A percentile compares a stretch with the other conserved stretches of the same genome.
Conservation (phyloP, 2,797 vertebrate genomes). For the Threskiornis aethiopicus region DNA sequence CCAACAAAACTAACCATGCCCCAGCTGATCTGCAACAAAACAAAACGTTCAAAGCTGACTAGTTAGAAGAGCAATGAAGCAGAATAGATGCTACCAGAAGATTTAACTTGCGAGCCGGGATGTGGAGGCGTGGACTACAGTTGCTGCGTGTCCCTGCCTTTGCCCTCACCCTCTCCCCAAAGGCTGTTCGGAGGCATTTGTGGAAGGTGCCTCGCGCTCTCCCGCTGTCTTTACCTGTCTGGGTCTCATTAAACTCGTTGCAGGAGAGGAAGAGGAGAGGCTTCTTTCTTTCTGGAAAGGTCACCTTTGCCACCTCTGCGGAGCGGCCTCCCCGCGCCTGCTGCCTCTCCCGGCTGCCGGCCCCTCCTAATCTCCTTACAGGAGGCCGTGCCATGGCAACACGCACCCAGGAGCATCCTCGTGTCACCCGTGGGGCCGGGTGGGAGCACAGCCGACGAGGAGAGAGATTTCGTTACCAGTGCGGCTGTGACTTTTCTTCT, state of each 20-base stretch:
- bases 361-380: conserved; percentile 62
- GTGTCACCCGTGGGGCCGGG: conserved; percentile 52
- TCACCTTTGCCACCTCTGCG: conserved; percentile 8
- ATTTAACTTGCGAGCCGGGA: not conserved
- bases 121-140: not conserved
- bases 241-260: not conserved
- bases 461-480: not conserved
- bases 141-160: not conserved
- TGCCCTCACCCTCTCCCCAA: not conserved
- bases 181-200: not conserved
- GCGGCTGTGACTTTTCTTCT: not conserved
- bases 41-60: not conserved
- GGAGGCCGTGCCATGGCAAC: conserved; percentile 79
- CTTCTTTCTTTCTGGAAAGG: not conserved
- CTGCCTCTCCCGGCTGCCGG: conserved; percentile 61
- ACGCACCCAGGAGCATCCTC: conserved; percentile 70
- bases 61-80: not conserved
- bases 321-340: not conserved
- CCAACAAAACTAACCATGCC: not conserved
- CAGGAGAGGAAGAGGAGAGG: not conserved
- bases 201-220: not conserved
- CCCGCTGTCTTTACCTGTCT: not conserved
- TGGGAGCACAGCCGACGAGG: not conserved
- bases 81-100: not conserved
- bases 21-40: not conserved